Conservation (phyloP, 2,113 vertebrate genomes). For the Trichechus manatus region DNA sequence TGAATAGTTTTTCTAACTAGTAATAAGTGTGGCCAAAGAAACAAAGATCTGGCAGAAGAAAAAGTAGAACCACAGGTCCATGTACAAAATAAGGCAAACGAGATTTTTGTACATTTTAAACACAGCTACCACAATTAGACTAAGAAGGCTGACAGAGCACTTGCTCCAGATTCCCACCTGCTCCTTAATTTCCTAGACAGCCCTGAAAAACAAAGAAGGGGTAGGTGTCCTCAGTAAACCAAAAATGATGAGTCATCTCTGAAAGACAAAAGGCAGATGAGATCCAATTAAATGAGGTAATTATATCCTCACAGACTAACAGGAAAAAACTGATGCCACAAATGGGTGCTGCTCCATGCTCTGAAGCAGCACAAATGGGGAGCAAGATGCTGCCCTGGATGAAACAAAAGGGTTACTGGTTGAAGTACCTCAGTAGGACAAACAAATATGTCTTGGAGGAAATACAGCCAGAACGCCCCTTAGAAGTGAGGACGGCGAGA, state of each 20-base stretch:
- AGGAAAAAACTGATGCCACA: neutral
- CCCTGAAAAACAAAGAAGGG: neutral
- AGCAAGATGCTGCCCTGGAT: neutral
- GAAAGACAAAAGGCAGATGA: slow-evolving; percentile 16
- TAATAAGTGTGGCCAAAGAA: slow-evolving; percentile 17
- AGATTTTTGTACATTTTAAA: slow-evolving; percentile 29
- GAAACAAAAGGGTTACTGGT: neutral
- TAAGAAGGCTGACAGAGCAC: neutral
- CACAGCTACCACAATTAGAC: neutral
- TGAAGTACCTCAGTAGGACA: neutral
- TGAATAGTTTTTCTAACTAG: neutral
- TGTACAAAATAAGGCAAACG: neutral
- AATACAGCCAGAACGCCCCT: no score
- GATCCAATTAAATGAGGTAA: neutral
- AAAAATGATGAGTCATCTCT: neutral
- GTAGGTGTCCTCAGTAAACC: neutral
- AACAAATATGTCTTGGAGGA: no score
- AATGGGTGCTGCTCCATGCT: neutral
- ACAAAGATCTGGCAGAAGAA: slow-evolving; percentile 22
- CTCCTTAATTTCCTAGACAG: slow-evolving; percentile 27
- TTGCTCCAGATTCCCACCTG: neutral
- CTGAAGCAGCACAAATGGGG: neutral
- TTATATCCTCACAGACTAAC: neutral
- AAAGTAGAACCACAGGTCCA: neutral
- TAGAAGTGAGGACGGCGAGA: no score